Base-by-base conservation (phyloP, 2,888 invertebrate genomes). In the Brachyptera putata region DNA sequence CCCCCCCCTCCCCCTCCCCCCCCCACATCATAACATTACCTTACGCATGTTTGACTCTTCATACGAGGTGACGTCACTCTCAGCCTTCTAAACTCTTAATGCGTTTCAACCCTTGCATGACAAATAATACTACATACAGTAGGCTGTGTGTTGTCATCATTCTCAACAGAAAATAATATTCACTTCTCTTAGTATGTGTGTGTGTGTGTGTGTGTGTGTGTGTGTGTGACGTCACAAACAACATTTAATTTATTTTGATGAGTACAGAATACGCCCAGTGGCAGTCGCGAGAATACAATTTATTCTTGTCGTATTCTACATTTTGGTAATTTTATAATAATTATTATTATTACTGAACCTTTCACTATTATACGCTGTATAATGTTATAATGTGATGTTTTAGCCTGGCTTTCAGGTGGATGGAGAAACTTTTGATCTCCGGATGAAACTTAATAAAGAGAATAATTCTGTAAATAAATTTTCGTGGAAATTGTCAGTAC, bases 31-130 rank as follows among this genome's bases (percentile, higher is more conserved):
- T 53, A 48, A 48, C 49, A 43, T 61, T 48, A 58, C 56, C 61
- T 61, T 48, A 56, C 58, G 61, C 61, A 48, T 61, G 61, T 61
- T 58, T 61, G 58, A 58, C 48, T 61, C 43, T 41, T 48, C 43
- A 57, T 22, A 57, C 21, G 43, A 30, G 5, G 11, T 18, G 36
- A 36, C 36, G 36, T 36, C 36, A 53, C 21, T 11, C 22, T 16
- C 53, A 53, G 53, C 53, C 16, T 53, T 34, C 53, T 53, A 53
- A 46, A 36, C 53, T 53, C 53, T 34, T 53, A 53, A 53, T 53
- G 53, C 36, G 53, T 53, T 53, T 21, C 53, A 36, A 53, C 53
- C 53, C 53, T 53, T 53, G 53, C 53, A 53, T 53, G 53, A 53
- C 53, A 53, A 53, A 53, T 53, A 53, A 53, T 22, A 53, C 24